These are phyloP conservation scores for Microtus oregoni DNA, from an alignment of 2,113 vertebrate species.

Conservation along the genomic window DNA sequence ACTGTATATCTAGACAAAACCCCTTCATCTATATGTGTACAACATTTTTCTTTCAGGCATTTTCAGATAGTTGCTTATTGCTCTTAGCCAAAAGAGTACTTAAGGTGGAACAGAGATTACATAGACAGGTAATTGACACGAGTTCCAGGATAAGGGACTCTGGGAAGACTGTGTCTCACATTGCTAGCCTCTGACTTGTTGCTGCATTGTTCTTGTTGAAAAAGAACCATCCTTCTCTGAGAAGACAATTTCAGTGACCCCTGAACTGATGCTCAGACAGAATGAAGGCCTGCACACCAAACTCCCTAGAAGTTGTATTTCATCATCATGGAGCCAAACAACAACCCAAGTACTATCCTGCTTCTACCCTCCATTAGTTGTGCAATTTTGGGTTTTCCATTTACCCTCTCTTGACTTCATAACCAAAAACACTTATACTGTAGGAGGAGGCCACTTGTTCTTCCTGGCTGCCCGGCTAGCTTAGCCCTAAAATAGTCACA, in stretches of 20 bases:
- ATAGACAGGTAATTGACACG: background rate
- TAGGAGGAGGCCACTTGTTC: too few relatives aligned
- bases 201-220: too few relatives aligned
- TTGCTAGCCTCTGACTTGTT: background rate
- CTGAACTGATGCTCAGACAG: background rate
- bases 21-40: background rate
- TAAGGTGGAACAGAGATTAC: background rate
- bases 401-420: background rate
- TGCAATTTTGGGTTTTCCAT: background rate
- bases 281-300: background rate
- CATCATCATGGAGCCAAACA: fast-evolving
- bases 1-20: background rate
- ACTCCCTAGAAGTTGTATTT: background rate
- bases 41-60: background rate
- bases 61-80: background rate
- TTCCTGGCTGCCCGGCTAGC: too few relatives aligned
- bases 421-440: background rate
- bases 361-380: background rate
- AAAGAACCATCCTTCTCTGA: background rate
- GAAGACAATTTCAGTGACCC: background rate
- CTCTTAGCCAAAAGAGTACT: background rate
- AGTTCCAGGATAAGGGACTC: background rate
- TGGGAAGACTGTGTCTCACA: background rate
- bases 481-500: too few relatives aligned
- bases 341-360: background rate